Evolutionary conservation across 2,113 vertebrate genomes (phyloP), one percentile per base, ranked within the genome.

Genomic region (Tetraodon nigroviridis): DNA sequence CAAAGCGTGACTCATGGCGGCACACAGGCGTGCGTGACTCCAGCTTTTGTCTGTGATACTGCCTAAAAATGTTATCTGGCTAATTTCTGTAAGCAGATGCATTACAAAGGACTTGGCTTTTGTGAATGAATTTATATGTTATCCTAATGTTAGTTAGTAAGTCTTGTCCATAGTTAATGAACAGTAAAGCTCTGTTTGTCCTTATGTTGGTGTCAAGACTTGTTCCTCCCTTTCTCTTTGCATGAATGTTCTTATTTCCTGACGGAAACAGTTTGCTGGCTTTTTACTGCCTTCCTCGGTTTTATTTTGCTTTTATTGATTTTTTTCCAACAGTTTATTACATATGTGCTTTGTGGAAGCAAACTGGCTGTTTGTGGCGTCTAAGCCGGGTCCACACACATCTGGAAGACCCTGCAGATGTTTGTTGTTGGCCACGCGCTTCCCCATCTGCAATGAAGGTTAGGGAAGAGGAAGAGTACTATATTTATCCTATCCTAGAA

Each of bases 11-110:
- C 58, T 75, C 70, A 78, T 50, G 59, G 37, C 32, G 58, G 44
- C 47, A 44, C 49, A 37, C 58, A 42, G 50, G 55, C 55, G n/a
- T 54, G 48, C 51, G 49, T 77, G 82, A 81, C 58, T 83, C 82
- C 81, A 62, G 42, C 58, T 69, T 59, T 51, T 60, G 53, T 49
- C 55, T 65, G 67, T 73, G 55, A 74, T 22, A 45, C 64, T 60
- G 53, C 58, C 71, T 60, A 70, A 71, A 71, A 57, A 64, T 76
- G 72, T 73, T 65, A 78, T 75, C 72, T 62, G 71, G 53, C 52
- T 75, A 59, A 66, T 75, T n/a, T 45, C 42, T 51, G 42, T 53
- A 67, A 55, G 67, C 24, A 27, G 24, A 27, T 27, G 24, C 24
- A 27, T 27, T 27, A 56, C 17, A 64, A 46, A 45, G 12, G 5